Evolutionary conservation across 2,888 invertebrate species (phyloP).

Genomic region (Acrobeloides nanus): DNA sequence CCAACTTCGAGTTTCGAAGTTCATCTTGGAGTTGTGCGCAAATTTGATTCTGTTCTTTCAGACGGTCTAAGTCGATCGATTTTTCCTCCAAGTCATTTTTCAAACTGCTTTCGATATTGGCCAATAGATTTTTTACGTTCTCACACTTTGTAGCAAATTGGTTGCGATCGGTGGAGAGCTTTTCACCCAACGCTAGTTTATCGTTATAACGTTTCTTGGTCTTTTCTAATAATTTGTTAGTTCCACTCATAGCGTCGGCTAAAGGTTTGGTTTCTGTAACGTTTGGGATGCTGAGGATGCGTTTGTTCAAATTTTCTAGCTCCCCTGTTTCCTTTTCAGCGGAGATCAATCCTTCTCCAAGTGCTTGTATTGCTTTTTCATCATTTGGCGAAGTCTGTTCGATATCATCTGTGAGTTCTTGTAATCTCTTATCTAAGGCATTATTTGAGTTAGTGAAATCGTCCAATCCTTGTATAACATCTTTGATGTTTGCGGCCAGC

Average conservation of each 20-base stretch:
- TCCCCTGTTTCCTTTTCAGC: too few species aligned
- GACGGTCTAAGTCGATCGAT: slow-evolving; percentile 5
- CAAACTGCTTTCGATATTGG: slow-evolving; percentile 4
- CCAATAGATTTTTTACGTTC: slow-evolving; percentile 12
- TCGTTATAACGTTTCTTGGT: too few species aligned
- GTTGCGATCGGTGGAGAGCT: slow-evolving; percentile 1
- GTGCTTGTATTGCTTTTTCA: slow-evolving; percentile 3
- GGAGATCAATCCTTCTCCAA: slow-evolving; percentile 10
- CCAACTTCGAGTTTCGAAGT: not conserved
- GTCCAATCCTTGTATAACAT: slow-evolving; percentile 7
- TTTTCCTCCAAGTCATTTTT: not conserved
- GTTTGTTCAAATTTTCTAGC: too few species aligned
- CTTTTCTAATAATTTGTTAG: too few species aligned
- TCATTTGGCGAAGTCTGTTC: slow-evolving; percentile 7
- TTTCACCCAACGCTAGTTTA: too few species aligned
- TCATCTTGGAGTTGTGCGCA: slow-evolving; percentile 2
- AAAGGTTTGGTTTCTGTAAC: slow-evolving; percentile 21
- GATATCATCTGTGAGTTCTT: slow-evolving; percentile 10
- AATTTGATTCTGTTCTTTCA: not conserved
- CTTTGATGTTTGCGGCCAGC: slow-evolving; percentile 12
- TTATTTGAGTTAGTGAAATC: slow-evolving; percentile 3
- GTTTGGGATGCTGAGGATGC: slow-evolving; percentile 26
- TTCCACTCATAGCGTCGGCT: slow-evolving; percentile 8
- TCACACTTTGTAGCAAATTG: slow-evolving; percentile 8
- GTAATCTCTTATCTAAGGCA: slow-evolving; percentile 7